Conservation (phyloP, 2,888 invertebrate species). For the Agrochola macilenta region DNA sequence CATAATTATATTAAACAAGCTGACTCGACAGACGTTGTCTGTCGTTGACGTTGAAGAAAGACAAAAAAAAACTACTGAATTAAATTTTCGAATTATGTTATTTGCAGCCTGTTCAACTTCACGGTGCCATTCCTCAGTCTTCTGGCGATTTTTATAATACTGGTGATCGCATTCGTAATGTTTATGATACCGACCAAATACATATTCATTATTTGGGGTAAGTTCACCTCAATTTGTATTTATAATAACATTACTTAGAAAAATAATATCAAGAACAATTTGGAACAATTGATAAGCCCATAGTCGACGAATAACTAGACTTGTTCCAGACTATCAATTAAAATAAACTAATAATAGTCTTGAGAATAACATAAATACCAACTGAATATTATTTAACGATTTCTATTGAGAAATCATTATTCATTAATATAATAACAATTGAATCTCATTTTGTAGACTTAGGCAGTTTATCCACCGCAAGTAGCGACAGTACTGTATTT, state of each 20-base stretch:
- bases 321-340: background rate
- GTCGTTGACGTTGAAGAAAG: no score
- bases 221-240: constrained; percentile 63
- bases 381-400: background rate
- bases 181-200: constrained; percentile 96
- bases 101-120: constrained; percentile 97
- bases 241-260: background rate
- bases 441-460: background rate
- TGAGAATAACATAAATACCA: background rate
- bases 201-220: constrained; percentile 97
- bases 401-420: background rate
- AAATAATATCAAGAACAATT: background rate
- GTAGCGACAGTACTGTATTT: no score
- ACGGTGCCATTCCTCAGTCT: constrained; percentile 98
- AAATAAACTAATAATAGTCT: background rate
- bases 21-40: no score
- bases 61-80: background rate
- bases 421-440: constrained; percentile 7
- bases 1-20: no score
- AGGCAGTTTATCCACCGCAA: no score
- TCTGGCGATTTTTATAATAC: constrained; percentile 94
- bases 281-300: background rate
- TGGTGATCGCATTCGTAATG: constrained; percentile 93
- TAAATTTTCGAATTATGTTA: constrained; percentile 16
- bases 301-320: background rate